Evolutionary conservation across 1,140 invertebrate species (phyloP).

Genomic region (Solenopsis fugax): DNA sequence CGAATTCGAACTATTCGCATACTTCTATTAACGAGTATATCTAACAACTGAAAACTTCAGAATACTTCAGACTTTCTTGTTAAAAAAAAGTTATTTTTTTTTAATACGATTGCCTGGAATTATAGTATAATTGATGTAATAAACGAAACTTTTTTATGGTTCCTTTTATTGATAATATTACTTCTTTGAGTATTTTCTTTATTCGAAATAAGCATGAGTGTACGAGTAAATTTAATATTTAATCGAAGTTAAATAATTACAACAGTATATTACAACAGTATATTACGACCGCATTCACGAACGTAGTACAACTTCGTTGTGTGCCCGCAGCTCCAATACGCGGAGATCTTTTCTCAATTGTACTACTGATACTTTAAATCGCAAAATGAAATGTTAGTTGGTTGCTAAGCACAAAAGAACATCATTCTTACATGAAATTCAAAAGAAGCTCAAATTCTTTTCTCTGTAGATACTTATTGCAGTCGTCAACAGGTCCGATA

Average conservation of each 20-base stretch:
- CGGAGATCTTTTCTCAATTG: too few species aligned
- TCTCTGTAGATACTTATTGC: too few species aligned
- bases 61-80: background rate
- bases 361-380: too few species aligned
- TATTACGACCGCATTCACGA: background rate
- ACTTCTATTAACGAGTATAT: background rate
- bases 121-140: conserved; percentile 13
- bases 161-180: background rate
- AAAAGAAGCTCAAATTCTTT: too few species aligned
- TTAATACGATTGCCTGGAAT: background rate
- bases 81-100: background rate
- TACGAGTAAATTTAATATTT: background rate
- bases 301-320: too few species aligned
- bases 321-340: too few species aligned
- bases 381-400: too few species aligned
- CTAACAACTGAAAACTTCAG: background rate
- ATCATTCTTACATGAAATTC: too few species aligned
- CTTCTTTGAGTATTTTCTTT: conserved; percentile 10
- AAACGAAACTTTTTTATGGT: background rate
- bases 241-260: background rate
- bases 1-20: too few species aligned
- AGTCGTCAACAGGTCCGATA: too few species aligned
- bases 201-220: background rate
- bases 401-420: too few species aligned
- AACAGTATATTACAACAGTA: too few species aligned